Evolutionary conservation across 1,140 invertebrate genomes (phyloP).

Genomic region (Macrosteles quadrilineatus): DNA sequence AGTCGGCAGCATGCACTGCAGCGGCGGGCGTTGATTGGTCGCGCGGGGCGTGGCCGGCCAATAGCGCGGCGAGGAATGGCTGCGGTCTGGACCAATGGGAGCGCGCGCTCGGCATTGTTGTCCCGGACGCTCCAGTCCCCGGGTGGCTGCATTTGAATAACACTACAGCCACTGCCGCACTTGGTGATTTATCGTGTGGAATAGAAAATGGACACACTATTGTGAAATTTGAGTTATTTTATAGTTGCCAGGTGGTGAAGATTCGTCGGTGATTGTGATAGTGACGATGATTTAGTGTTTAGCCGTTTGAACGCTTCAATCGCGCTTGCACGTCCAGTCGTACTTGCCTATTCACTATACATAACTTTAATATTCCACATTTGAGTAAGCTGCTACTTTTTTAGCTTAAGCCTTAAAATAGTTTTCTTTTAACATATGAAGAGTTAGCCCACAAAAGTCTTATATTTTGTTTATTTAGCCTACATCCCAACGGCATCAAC

Average conservation of each 20-base stretch:
- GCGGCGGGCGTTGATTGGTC: background rate
- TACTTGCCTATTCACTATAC: too few relatives aligned
- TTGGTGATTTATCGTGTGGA: slow-evolving; percentile 14
- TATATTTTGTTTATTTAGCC: too few relatives aligned
- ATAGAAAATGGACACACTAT: slow-evolving; percentile 20
- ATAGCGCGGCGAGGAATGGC: background rate
- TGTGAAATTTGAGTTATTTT: background rate
- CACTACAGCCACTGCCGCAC: background rate
- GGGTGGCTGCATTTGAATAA: slow-evolving; percentile 18
- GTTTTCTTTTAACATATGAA: too few relatives aligned
- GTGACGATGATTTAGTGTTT: too few relatives aligned
- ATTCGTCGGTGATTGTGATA: background rate
- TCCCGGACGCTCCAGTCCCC: background rate
- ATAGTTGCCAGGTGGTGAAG: slow-evolving; percentile 13
- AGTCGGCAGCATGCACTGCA: slow-evolving; percentile 18
- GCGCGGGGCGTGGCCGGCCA: slow-evolving; percentile 1
- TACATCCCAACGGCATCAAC: too few relatives aligned
- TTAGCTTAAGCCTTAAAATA: too few relatives aligned
- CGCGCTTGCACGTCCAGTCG: too few relatives aligned
- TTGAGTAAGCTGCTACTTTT: too few relatives aligned
- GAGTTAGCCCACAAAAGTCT: too few relatives aligned
- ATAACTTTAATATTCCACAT: too few relatives aligned
- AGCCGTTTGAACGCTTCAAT: too few relatives aligned
- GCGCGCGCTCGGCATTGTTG: background rate
- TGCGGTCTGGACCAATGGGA: background rate